Evolutionary conservation across 2,113 vertebrate species (phyloP), one percentile per base, ranked within the genome.

Genomic region (Nestor notabilis): DNA sequence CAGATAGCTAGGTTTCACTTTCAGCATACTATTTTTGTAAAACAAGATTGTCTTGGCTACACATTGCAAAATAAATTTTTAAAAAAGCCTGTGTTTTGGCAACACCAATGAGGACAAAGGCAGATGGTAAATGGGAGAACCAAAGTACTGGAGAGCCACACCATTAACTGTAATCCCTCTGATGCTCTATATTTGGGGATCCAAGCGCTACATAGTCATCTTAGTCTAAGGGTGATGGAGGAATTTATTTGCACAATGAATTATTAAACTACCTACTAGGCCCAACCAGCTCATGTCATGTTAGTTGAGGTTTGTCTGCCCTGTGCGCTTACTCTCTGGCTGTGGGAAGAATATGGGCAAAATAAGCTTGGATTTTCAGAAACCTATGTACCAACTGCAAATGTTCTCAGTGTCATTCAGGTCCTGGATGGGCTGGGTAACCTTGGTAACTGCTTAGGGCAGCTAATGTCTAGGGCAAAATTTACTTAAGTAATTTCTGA

Each of bases 301-400:
- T 20, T 44, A 47, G 10, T 7, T n/a, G 33, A 74, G 6, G 5
- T 74, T 87, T 89, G 5, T 19, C 41, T 61, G 24, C 27, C 6
- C 7, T 37, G 7, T 49, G 37, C 1, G 0, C 14, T 71, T 1
- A 0, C 3, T 46, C 39, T 68, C 27, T 55, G 29, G 11, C 44
- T 85, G 41, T 29, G 9, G 19, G 25, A 79, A 79, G 69, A 90
- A 37, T 3, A 3, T 9, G 24, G 21, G 28, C 27, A 66, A 65
- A 92, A 79, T 44, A 70, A 85, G 2, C 16, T 33, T 49, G 24
- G 24, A 47, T 84, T 92, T 83, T 78, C 65, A 85, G 43, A 75
- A 91, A 66, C 2, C 5, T 61, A 0, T 43, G 21, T 35, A 69
- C 18, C 4, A 88, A 13, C 35, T 68, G 18, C 1, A 6, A 5